Evolutionary conservation across 2,797 vertebrate species (phyloP), one percentile per base, ranked within the genome.

Genomic region (Cuniculus paca): DNA sequence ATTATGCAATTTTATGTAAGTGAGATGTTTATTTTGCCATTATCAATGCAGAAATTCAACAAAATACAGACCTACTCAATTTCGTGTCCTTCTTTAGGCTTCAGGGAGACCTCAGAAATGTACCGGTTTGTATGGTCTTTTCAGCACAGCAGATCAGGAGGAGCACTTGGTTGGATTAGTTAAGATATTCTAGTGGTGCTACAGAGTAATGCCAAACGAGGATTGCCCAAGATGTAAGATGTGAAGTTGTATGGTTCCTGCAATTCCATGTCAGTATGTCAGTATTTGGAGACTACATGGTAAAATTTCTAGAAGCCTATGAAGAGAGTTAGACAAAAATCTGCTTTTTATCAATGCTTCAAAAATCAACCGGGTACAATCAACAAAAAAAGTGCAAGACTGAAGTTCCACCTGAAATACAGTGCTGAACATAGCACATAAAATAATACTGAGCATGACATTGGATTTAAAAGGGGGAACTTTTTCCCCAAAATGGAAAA

Each of bases 51-150:
- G 52, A 85, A 19, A 70, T 65, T 72, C 61, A 45, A 88, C n/a
- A 87, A 91, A 95, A 96, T n/a, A 52, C 9, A 90, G 22, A 16
- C 65, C 28, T 78, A 72, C 60, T 87, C 52, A 72, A 34, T 83
- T 92, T 34, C 4, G 48, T 5, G 7, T 79, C 26, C 22, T 39
- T 58, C 61, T 20, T 4, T 31, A 48, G 42, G 42, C 50, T 45
- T 45, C n/a, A 34, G 45, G 36, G 14, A 70, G 80, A 95, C 12
- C 85, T 90, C 11, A 13, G 22, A 95, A 87, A 9, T 50, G 54
- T n/a, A 60, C 10, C 42, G 48, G 26, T 22, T 85, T 70, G 16
- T 68, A 16, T 6, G 28, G 42, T 54, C 36, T 70, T 78, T 70
- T 31, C 17, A 0, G 26, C 28, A 36, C 4, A 34, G 63, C 2